These are phyloP conservation scores for Arothron firmamentum DNA, from an alignment of 2,113 vertebrate genomes.

Conservation along the genomic window DNA sequence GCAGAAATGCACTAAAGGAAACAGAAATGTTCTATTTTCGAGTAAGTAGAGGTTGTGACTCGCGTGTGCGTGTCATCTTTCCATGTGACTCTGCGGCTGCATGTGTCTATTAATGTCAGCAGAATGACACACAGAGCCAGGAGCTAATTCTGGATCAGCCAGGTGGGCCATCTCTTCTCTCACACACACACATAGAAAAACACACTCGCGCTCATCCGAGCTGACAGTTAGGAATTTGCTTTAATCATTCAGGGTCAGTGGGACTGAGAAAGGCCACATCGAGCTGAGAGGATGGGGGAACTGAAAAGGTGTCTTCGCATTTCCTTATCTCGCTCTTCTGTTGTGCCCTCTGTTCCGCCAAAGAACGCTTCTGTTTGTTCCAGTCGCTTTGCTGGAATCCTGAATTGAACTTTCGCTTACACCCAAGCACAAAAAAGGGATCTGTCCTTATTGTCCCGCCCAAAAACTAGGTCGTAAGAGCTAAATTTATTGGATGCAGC, in stretches of 20 bases:
- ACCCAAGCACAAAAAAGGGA: slow-evolving; percentile 6
- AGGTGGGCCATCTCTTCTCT: slow-evolving; percentile 34
- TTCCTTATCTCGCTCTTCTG: slow-evolving; percentile 32
- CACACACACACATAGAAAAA: slow-evolving; percentile 10
- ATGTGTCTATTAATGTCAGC: slow-evolving; percentile 23
- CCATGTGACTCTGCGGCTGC: slow-evolving; percentile 5
- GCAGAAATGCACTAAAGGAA: too few relatives aligned
- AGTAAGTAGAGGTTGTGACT: not conserved
- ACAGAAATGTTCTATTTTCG: not conserved
- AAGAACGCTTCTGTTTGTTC: not conserved
- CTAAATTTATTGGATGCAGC: slow-evolving; percentile 39
- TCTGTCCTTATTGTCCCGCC: slow-evolving; percentile 16
- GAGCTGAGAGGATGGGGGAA: slow-evolving; percentile 42
- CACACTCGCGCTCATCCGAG: slow-evolving; percentile 12
- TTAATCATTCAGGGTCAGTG: slow-evolving; percentile 59
- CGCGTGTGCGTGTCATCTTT: not conserved
- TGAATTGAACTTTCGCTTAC: slow-evolving; percentile 1
- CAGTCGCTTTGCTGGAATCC: slow-evolving; percentile 4
- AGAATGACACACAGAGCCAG: slow-evolving; percentile 30
- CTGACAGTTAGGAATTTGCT: slow-evolving; percentile 64
- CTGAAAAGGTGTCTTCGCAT: slow-evolving; percentile 24
- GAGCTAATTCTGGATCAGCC: slow-evolving; percentile 59
- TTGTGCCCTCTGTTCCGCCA: too few relatives aligned
- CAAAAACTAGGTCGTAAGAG: not conserved
- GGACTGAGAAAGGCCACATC: slow-evolving; percentile 53